These are phyloP conservation scores for Drosophila sp. DNA, from an alignment of 1,140 invertebrate genomes.

Conservation along the genomic window DNA sequence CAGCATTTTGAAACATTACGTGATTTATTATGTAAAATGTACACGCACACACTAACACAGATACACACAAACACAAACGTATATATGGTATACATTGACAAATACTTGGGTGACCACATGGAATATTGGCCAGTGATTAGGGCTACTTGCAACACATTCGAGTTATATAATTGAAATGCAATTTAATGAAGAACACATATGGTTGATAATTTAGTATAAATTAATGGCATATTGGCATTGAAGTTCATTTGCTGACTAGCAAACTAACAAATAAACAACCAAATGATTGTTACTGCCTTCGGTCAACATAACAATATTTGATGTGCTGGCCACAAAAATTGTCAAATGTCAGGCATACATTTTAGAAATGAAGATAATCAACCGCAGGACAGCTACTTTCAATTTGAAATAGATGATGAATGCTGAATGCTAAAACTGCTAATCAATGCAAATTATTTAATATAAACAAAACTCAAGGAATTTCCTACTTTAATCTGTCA, in stretches of 20 bases:
- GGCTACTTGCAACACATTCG: constrained; percentile 48
- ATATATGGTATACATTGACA: constrained; percentile 41
- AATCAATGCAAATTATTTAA: too few species aligned
- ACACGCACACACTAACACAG: constrained; percentile 30
- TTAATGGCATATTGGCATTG: constrained; percentile 63
- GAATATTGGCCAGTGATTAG: constrained; percentile 71
- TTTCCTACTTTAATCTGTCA: too few species aligned
- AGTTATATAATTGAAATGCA: constrained; percentile 69
- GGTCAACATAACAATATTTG: constrained; percentile 26
- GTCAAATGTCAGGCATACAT: constrained; percentile 27
- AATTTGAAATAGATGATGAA: too few species aligned
- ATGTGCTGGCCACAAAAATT: constrained; percentile 37
- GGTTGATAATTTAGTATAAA: constrained; percentile 70
- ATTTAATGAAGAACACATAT: constrained; percentile 81
- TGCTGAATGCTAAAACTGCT: too few species aligned
- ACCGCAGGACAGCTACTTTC: too few species aligned
- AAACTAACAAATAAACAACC: constrained; percentile 34
- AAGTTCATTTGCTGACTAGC: constrained; percentile 13
- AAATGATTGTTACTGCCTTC: constrained; percentile 31
- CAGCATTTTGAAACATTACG: constrained; percentile 82
- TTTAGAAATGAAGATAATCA: background rate
- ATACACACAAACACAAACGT: constrained; percentile 21
- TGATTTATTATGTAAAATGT: constrained; percentile 78
- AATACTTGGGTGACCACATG: constrained; percentile 66
- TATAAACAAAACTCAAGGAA: too few species aligned